Conservation (phyloP, 2,888 invertebrate genomes). For the Heliconius charithonia region DNA sequence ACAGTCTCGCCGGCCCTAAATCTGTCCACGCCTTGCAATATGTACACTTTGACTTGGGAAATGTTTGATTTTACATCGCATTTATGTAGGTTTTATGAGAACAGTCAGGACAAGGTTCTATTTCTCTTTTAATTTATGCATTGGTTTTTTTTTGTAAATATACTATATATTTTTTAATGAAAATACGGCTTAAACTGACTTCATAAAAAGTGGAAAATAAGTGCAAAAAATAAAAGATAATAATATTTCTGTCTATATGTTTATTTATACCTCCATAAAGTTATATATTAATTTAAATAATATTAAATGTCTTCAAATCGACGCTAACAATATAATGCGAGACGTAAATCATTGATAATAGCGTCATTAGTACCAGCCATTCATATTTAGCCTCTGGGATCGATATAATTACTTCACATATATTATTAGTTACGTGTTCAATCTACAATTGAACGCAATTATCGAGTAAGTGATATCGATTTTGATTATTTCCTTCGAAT, state of each 20-base stretch:
- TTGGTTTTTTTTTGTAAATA: no score
- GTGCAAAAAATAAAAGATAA: background rate
- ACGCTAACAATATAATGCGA: conserved; percentile 2
- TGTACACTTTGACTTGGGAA: conserved; percentile 4
- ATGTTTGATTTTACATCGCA: background rate
- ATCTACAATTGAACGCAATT: background rate
- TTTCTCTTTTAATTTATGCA: no score
- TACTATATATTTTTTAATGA: no score
- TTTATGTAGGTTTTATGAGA: background rate
- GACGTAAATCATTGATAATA: conserved; percentile 7
- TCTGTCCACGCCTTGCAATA: conserved; percentile 20
- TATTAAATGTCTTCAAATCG: background rate
- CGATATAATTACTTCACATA: conserved; percentile 9
- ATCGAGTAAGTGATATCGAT: background rate
- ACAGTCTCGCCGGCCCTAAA: conserved; percentile 19
- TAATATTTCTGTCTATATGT: background rate
- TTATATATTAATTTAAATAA: background rate
- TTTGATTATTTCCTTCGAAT: conserved; percentile 17
- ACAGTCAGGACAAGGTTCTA: background rate
- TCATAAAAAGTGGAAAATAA: no score
- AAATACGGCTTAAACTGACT: no score
- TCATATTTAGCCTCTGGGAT: conserved; percentile 5
- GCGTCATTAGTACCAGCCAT: conserved; percentile 8
- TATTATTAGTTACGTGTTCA: conserved; percentile 16
- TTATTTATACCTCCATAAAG: background rate